Conservation (phyloP, 2,113 vertebrate species). For the Stegastes partitus region DNA sequence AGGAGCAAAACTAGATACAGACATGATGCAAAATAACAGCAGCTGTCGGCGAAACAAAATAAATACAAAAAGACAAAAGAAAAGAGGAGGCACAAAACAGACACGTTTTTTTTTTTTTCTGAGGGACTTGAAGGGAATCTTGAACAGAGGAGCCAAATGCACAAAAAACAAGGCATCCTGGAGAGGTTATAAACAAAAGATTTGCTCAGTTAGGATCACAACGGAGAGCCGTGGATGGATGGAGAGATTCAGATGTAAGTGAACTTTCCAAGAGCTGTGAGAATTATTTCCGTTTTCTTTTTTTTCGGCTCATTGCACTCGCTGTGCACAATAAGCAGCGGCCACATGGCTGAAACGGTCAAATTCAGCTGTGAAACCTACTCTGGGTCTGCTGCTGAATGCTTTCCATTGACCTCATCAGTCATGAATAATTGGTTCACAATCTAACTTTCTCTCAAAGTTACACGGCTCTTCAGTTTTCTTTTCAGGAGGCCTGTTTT, state of each 20-base stretch:
- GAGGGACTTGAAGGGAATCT: constrained; percentile 15
- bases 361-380: constrained; percentile 28
- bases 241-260: constrained; percentile 11
- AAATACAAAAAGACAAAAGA: constrained; percentile 29
- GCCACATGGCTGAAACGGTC: constrained; percentile 26
- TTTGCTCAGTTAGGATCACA: constrained; percentile 24
- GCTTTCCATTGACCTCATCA: constrained; percentile 39
- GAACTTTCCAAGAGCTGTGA: constrained; percentile 4
- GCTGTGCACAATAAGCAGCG: neutral
- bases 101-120: constrained; percentile 10
- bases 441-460: constrained; percentile 22
- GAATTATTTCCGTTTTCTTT: neutral
- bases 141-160: constrained; percentile 5
- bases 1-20: constrained; percentile 21
- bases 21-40: constrained; percentile 30
- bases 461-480: neutral
- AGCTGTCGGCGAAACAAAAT: constrained; percentile 29
- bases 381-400: constrained; percentile 16
- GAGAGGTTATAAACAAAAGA: constrained; percentile 29
- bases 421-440: constrained; percentile 40
- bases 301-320: constrained; percentile 3
- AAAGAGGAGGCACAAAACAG: constrained; percentile 25
- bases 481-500: neutral
- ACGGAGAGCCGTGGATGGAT: neutral
- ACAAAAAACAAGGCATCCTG: neutral